phyloP scores from a whole-genome alignment of 2,888 invertebrate genomes.

The Agonopterix arenella region DNA sequence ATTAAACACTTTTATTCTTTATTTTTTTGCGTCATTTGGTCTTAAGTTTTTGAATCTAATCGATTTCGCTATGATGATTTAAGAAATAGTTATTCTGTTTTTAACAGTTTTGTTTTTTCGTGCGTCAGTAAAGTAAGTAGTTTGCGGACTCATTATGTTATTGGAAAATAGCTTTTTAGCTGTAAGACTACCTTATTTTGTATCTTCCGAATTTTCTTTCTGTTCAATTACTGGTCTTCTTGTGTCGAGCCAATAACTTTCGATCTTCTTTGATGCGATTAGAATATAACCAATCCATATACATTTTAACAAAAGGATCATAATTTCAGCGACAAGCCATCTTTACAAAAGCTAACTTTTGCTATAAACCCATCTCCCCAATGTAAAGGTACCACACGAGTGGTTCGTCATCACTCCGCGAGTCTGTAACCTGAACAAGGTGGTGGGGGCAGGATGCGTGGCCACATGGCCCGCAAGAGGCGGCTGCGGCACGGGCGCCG shows the following conservation, averaged over 20 bases:
- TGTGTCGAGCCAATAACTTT: too few species aligned
- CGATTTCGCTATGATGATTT: conserved; percentile 4
- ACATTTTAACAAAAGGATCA: too few species aligned
- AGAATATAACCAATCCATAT: too few species aligned
- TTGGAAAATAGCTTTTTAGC: too few species aligned
- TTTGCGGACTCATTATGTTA: not conserved
- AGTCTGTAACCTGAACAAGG: conserved; percentile 29
- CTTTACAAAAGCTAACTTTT: too few species aligned
- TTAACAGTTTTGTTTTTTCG: not conserved
- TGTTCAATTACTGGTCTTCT: too few species aligned
- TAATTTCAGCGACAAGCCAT: too few species aligned
- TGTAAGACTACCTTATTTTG: too few species aligned
- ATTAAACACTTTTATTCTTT: conserved; percentile 15
- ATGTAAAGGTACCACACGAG: too few species aligned
- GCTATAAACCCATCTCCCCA: too few species aligned
- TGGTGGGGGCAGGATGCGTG: conserved; percentile 55
- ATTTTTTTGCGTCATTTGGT: conserved; percentile 1
- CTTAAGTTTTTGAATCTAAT: conserved; percentile 2
- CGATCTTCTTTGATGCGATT: too few species aligned
- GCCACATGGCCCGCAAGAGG: conserved; percentile 68
- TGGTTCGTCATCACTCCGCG: not conserved
- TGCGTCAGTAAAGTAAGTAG: not conserved
- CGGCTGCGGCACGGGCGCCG: conserved; percentile 67
- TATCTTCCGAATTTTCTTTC: too few species aligned
- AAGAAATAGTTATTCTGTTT: not conserved